Evolutionary conservation across 2,113 vertebrate genomes (phyloP).

Genomic region (Zonotrichia leucophrys): DNA sequence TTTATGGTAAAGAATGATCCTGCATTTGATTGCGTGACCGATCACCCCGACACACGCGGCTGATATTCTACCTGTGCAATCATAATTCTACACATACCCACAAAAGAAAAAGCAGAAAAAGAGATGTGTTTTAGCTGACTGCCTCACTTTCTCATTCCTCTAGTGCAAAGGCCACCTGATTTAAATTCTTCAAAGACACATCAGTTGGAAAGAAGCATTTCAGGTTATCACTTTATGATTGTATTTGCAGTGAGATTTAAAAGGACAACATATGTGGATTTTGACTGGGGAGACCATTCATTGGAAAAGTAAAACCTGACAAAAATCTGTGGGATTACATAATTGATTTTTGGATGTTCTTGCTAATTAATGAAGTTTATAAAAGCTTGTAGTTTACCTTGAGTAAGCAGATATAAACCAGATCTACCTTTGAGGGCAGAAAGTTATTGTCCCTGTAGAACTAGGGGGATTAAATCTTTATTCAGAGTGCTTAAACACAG

Average conservation of each 20-base stretch:
- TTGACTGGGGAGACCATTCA: not conserved
- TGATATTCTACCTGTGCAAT: conserved; percentile 22
- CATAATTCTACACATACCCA: not conserved
- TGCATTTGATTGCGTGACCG: conserved; percentile 30
- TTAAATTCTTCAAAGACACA: not conserved
- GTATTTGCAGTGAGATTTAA: not conserved
- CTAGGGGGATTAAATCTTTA: not conserved
- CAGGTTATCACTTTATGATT: not conserved
- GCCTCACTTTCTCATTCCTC: conserved; percentile 14
- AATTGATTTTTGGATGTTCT: not conserved
- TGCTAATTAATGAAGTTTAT: not conserved
- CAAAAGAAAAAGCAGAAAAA: not conserved
- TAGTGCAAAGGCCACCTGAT: not conserved
- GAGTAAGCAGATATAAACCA: not conserved
- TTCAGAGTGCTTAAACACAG: not conserved
- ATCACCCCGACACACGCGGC: not conserved
- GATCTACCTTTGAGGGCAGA: not conserved
- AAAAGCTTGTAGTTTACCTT: not conserved
- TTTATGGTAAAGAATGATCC: conserved; percentile 42
- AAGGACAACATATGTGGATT: not conserved
- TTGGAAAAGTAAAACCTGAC: not conserved
- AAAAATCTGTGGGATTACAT: not conserved
- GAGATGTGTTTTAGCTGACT: not conserved
- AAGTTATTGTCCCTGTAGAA: not conserved
- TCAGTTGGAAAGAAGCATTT: not conserved